Base-by-base conservation (phyloP, 2,113 vertebrate species). In the Lynx canadensis region DNA sequence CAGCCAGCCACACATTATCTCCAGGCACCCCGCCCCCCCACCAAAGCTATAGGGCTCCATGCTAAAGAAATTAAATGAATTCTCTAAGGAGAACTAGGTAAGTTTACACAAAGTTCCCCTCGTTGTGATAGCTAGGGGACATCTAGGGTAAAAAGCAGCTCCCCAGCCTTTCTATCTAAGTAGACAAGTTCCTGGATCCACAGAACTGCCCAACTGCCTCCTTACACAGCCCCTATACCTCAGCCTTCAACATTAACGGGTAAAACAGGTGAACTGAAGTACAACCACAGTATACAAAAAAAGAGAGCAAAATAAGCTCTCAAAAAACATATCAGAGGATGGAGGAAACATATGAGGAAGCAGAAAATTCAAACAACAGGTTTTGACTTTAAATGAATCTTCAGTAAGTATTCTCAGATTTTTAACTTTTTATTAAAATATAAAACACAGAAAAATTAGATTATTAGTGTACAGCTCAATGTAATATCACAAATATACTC, bases 21-120 rank as follows among this genome's bases (percentile, higher is more conserved):
- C 57, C 50, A 90, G 48, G 13, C 14, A 19, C 14, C 27, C 18
- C 12, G 29, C 21, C 21, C 15, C 41, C 7, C 41, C 41, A 1
- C 41, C 41, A 45, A 93, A 89, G 48, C 1, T 38, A 8, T 50
- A 88, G 55, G n/a, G 1, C 5, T 85, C 81, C 71, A 88, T 65
- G 18, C 57, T 66, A 33, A 95, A 78, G 25, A 86, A 95, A 93
- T 41, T 85, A 95, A 96, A 57, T 9, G 1, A 80, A 73, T 27
- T 80, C 36, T 96, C 68, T 95, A 55, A 74, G 36, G 38, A 96
- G 81, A 96, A 38, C 60, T 50, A 86, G 13, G 19, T n/a, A 83
- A 92, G 23, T 21, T 48, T 63, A 74, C 0, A 25, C 48, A n/a
- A 86, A 92, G 41, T 50, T 23, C 50, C 25, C 84, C 27, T 92